Evolutionary conservation across 2,113 vertebrate genomes (phyloP).

Genomic region (Saccopteryx bilineata): DNA sequence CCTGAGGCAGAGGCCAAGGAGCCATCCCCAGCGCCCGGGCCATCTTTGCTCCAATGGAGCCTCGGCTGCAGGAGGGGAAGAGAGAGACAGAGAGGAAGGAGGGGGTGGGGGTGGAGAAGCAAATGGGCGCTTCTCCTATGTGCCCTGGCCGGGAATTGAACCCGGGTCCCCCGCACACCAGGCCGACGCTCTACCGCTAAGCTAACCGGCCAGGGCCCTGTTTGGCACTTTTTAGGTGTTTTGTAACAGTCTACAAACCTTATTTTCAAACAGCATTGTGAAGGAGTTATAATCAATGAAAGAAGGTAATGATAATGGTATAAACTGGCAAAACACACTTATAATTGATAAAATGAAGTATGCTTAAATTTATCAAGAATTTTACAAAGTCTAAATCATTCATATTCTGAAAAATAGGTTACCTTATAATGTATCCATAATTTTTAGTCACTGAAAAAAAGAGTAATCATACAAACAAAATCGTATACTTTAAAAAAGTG

Average conservation of each 20-base stretch:
- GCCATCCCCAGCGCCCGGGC: too few relatives aligned
- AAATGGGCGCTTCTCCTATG: too few relatives aligned
- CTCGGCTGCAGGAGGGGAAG: too few relatives aligned
- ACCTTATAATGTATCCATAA: neutral
- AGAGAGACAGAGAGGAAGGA: too few relatives aligned
- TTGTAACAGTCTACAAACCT: neutral
- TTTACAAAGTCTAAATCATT: neutral
- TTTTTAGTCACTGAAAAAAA: conserved; percentile 25
- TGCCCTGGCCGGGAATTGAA: too few relatives aligned
- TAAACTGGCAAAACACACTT: neutral
- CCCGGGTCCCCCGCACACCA: too few relatives aligned
- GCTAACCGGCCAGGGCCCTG: too few relatives aligned
- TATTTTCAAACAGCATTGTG: neutral
- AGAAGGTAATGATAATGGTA: neutral
- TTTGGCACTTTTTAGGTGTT: neutral
- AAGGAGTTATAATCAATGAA: neutral
- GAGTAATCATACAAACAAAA: neutral
- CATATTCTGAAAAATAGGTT: neutral
- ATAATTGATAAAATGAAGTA: neutral
- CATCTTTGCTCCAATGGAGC: too few relatives aligned
- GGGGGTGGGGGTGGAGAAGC: too few relatives aligned
- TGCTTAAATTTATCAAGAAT: neutral
- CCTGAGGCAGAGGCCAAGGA: too few relatives aligned
- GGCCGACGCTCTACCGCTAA: too few relatives aligned
- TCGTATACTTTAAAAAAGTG: conserved; percentile 46